These are phyloP conservation scores for Sarcophaga peregrina DNA, from an alignment of 1,140 invertebrate species.

Conservation along the genomic window DNA sequence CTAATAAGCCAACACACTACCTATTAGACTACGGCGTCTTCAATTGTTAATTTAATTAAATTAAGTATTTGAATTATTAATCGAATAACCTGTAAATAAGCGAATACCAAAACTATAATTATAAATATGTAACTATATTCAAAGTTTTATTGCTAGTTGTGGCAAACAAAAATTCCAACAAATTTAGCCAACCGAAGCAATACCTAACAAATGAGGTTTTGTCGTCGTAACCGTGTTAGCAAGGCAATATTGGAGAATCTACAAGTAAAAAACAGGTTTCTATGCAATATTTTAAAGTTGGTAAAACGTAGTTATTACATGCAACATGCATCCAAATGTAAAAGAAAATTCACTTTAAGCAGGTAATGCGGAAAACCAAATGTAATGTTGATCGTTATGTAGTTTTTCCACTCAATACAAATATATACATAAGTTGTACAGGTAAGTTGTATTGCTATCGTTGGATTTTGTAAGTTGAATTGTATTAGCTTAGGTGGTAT, in stretches of 20 bases:
- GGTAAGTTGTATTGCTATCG: neutral
- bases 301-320: constrained; percentile 19
- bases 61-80: too few relatives aligned
- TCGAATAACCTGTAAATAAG: too few relatives aligned
- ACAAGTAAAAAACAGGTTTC: constrained; percentile 32
- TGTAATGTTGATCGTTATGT: constrained; percentile 26
- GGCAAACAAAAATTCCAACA: neutral
- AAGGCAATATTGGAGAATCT: neutral
- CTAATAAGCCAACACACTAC: too few relatives aligned
- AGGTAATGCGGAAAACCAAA: constrained; percentile 35
- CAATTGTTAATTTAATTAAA: too few relatives aligned
- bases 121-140: too few relatives aligned
- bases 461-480: neutral
- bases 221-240: constrained; percentile 29
- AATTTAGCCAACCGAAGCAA: neutral
- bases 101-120: too few relatives aligned
- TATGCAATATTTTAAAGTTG: constrained; percentile 16
- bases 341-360: neutral
- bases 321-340: constrained; percentile 24
- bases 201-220: neutral
- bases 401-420: constrained; percentile 15
- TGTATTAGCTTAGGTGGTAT: neutral
- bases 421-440: neutral
- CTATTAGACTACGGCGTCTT: too few relatives aligned
- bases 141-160: neutral